Evolutionary conservation across 2,888 invertebrate genomes (phyloP), one percentile per base, ranked within the genome.

Genomic region (Eurytoma californica): DNA sequence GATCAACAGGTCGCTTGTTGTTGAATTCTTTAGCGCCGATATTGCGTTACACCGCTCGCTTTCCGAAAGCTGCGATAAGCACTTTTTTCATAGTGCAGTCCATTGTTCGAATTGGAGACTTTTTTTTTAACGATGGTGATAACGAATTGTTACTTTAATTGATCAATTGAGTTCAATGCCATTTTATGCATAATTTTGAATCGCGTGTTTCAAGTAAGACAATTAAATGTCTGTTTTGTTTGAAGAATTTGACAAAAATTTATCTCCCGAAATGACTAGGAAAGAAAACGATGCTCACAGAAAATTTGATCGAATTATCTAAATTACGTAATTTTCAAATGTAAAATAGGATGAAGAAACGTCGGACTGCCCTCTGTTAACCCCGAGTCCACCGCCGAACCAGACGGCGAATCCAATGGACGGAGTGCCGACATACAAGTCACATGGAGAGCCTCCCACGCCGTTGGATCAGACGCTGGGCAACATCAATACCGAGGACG

Each of bases 331-430:
- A 60, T 14, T 24, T 60, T 24, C 24, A 2, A 53, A 53, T 0
- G 14, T 4, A 53, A 53, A 53, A 14, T 47, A 89, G 85, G 90
- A 91, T 58, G 94, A 93, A 80, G 94, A 94, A 82, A 93, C 94
- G 1, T 94, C 94, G 69, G 94, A 93, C 84, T 94, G 94, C 86
- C 92, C 94, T 61, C 90, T 94, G 58, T 87, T 95, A 65, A 93
- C 93, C 47, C 93, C 94, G 7, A 93, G 93, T 68, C 93, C 93
- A 0, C 92, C 93, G n/a, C 92, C 93, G 14, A 88, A 92, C 67
- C 92, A 93, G 66, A 0, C 65, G 13, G 7, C 20, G 80, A 65
- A 30, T 67, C 82, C 84, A n/a, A 77, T 85, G 80, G 85, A 86
- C 63, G 82, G 84, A n/a, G 80, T 63, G 20, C 79, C 85, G 47